Base-by-base conservation (phyloP, 2,888 invertebrate genomes). In the Strigamia maritima region DNA sequence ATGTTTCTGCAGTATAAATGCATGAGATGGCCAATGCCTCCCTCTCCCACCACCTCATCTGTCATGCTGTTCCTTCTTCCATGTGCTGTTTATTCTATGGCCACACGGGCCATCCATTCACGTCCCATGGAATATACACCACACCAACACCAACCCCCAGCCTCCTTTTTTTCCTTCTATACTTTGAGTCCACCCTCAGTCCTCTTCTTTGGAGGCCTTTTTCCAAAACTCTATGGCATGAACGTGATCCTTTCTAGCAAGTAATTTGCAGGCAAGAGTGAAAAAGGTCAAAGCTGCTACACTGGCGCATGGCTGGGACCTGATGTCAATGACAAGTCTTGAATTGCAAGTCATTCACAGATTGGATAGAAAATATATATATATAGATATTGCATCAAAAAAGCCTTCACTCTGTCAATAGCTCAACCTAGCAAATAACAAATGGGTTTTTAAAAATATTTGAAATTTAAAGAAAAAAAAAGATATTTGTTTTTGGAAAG, bases 1-100 rank as follows among this genome's bases (percentile, higher is more conserved):
- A 77, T 77, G 77, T 49, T 49, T 77, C 77, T 49, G 77, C 77
- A 77, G 77, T 77, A 77, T 77, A 77, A 77, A 77, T 77, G 77
- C 77, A 77, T 77, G 77, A 77, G 77, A 77, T 77, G 77, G 49
- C 75, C 75, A 40, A 35, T 38, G 75, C 40, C 26, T 75, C 75
- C n/a, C 60, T 31, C 31, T 31, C 31, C 31, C 31, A 31, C 65
- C 65, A 75, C 75, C 75, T 77, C 77, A 77, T 77, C 77, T 49
- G 77, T 77, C 77, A 77, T 77, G 77, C 75, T 75, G 75, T 40
- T 75, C 75, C 35, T 75, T 75, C 75, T 31, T 75, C 75, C 35
- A 22, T 22, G 75, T 12, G 19, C 75, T 75, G 75, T 75, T 75
- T 75, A 75, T 75, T 75, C 75, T 16, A 38, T 35, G 75, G 75